These are phyloP conservation scores for Pristiophorus japonicus DNA, from an alignment of 2,113 vertebrate species.

Conservation along the genomic window DNA sequence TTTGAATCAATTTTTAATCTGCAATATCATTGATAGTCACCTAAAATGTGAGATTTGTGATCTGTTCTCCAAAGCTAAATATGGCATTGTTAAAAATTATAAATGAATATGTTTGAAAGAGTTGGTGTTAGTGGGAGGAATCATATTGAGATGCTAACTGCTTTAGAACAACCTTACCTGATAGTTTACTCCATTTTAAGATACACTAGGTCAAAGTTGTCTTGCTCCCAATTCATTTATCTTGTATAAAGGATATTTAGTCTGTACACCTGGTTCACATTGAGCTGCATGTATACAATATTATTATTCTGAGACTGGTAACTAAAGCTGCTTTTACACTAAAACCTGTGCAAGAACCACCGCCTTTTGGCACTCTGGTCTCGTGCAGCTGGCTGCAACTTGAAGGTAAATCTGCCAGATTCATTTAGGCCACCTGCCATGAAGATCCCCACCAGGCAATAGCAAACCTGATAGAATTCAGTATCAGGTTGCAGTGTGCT, in stretches of 20 bases:
- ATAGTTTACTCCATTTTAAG: neutral
- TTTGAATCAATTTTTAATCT: neutral
- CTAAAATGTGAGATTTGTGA: too few relatives aligned
- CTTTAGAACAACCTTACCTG: neutral
- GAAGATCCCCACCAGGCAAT: neutral
- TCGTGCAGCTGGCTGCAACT: neutral
- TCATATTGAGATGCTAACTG: neutral
- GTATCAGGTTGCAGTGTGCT: neutral
- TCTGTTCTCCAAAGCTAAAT: neutral
- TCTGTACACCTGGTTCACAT: neutral
- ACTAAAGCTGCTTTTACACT: neutral
- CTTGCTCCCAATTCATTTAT: neutral
- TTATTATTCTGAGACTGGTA: neutral
- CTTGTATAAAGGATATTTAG: neutral
- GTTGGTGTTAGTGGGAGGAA: neutral
- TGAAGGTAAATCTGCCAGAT: neutral
- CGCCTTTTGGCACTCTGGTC: neutral
- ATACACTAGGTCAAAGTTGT: neutral
- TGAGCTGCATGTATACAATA: neutral
- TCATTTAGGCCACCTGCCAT: neutral
- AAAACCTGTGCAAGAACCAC: neutral
- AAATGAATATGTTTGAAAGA: neutral
- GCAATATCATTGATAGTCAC: neutral
- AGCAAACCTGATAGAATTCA: neutral
- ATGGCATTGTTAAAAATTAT: neutral